These are phyloP conservation scores for Clinocottus analis DNA, from an alignment of 2,113 vertebrate species.

Conservation along the genomic window DNA sequence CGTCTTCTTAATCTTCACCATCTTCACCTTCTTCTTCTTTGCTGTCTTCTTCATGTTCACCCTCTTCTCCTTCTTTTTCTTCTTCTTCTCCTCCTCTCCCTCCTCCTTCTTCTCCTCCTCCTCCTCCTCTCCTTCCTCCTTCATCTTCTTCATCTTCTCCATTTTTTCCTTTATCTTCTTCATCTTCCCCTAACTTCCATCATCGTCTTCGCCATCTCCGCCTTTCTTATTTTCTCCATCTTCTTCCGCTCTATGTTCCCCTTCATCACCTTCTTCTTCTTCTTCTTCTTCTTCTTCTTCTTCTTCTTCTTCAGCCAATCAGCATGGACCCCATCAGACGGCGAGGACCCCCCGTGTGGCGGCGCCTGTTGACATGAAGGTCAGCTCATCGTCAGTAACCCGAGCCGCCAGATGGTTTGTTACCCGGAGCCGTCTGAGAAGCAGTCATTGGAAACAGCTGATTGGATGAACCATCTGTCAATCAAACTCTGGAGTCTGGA, in stretches of 20 bases:
- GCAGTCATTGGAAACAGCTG: not conserved
- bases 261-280: not conserved
- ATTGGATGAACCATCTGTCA: not conserved
- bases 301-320: slow-evolving; percentile 79
- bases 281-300: not conserved
- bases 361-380: slow-evolving; percentile 35
- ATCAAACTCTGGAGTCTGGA: not conserved
- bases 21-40: not conserved
- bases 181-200: too few relatives aligned
- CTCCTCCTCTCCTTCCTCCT: too few relatives aligned
- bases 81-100: not conserved
- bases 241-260: not conserved
- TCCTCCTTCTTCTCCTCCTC: not conserved
- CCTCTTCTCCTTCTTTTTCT: not conserved
- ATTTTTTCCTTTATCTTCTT: too few relatives aligned
- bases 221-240: not conserved
- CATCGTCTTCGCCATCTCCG: not conserved
- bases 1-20: not conserved
- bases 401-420: not conserved
- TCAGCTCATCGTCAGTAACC: slow-evolving; percentile 37
- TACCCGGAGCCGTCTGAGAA: not conserved
- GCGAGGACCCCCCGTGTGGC: slow-evolving; percentile 37
- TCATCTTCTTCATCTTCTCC: too few relatives aligned
- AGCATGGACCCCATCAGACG: slow-evolving; percentile 83
- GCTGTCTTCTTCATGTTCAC: too few relatives aligned